Evolutionary conservation across 2,113 vertebrate genomes (phyloP), one percentile per base, ranked within the genome.

Genomic region (Gallinago paraguaiae): DNA sequence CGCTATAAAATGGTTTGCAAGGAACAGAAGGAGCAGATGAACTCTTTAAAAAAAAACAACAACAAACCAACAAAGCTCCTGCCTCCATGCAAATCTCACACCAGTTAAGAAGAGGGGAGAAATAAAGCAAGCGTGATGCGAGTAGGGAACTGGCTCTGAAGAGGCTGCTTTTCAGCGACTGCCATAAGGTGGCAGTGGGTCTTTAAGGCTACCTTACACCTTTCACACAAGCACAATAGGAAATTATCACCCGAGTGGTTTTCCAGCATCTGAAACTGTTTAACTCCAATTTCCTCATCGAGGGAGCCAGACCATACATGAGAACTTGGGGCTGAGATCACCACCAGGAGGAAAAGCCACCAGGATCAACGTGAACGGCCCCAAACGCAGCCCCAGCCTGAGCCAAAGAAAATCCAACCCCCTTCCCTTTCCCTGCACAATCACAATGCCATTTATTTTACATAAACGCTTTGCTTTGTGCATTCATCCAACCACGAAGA

Each of bases 101-200:
- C 46, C 9, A 48, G 77, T 48, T 79, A 81, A 81, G 75, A 75
- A 86, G 69, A 89, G 56, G 4, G 0, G 71, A 91, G 94, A 72
- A 89, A 86, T 11, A 59, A 82, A 85, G 88, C 56, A 27, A 83
- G 86, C 87, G 60, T 16, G 78, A 74, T 68, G 63, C 35, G 71
- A 51, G 39, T n/a, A 33, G 46, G 10, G 89, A 82, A 70, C 43
- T 89, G 79, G 65, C 82, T 94, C 90, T 46, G 37, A 77, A 81
- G 85, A 90, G 63, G 85, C 91, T 92, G 94, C 86, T 94, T 96
- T 93, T 91, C 96, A 94, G 87, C 74, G 78, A 85, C 86, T 96
- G 93, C 95, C 95, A 97, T 96, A 96, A 97, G 94, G 92, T 93
- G 96, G 96, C 97, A 97, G 94, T 90, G 89, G 89, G 94, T 93